These are phyloP conservation scores for Nephrotoma flavescens DNA, from an alignment of 2,888 invertebrate species.

Conservation along the genomic window DNA sequence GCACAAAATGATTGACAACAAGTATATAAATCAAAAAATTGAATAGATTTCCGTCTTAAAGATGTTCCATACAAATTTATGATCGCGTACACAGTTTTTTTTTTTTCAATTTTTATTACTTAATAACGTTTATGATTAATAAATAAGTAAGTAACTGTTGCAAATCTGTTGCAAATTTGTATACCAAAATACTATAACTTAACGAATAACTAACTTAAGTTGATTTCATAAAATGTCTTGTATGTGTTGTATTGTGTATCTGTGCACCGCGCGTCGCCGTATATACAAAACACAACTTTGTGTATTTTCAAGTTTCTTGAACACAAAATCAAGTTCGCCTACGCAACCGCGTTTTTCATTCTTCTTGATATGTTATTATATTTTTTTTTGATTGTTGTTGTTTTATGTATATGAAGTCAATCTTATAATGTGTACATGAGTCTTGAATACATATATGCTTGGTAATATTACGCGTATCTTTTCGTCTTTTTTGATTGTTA, in stretches of 20 bases:
- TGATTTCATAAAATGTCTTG: neutral
- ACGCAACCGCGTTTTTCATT: conserved; percentile 7
- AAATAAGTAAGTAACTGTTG: neutral
- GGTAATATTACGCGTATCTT: neutral
- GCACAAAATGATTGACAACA: neutral
- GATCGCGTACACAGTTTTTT: neutral
- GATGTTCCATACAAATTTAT: neutral
- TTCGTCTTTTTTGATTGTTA: neutral
- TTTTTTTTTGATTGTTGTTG: neutral
- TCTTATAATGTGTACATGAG: neutral
- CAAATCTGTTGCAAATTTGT: neutral
- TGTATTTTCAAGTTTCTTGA: neutral
- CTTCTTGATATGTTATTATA: neutral
- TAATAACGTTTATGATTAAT: neutral
- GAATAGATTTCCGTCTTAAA: neutral
- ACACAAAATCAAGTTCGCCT: conserved; percentile 11
- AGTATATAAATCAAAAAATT: neutral
- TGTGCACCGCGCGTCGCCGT: neutral
- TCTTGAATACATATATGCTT: neutral
- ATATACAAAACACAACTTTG: neutral
- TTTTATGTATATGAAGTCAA: neutral
- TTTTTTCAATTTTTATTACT: neutral
- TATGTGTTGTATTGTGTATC: neutral
- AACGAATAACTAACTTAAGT: neutral
- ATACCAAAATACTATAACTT: neutral